Percentiles rank a stretch among this genome's conserved stretches.
Evolutionary conservation across 1,140 invertebrate genomes (phyloP).

Genomic region (Eriocheir sinensis): DNA sequence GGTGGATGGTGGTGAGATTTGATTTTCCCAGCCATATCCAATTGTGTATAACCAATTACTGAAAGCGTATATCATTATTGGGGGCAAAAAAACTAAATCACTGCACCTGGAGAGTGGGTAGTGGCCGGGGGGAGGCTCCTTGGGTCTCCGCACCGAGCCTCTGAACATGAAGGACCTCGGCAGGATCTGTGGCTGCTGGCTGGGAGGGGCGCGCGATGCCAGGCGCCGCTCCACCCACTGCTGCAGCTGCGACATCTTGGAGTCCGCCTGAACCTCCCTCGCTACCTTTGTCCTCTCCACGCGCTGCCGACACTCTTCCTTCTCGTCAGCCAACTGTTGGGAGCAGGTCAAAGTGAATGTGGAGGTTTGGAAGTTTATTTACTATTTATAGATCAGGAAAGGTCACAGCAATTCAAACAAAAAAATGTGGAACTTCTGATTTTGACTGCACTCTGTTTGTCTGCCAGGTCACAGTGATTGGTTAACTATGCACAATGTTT

Average conservation of each 20-base stretch:
- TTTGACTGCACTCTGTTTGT: too few species aligned
- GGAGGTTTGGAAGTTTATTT: not conserved
- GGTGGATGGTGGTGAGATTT: too few species aligned
- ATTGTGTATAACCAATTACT: too few species aligned
- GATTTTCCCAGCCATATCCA: too few species aligned
- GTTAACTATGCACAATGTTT: too few species aligned
- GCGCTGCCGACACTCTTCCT: slow-evolving; percentile 80
- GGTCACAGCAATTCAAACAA: too few species aligned
- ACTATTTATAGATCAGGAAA: not conserved
- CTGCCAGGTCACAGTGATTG: too few species aligned
- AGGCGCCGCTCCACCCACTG: slow-evolving; percentile 84
- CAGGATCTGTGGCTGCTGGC: slow-evolving; percentile 26
- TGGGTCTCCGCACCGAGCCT: slow-evolving; percentile 60
- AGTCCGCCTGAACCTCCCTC: slow-evolving; percentile 86
- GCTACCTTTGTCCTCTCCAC: slow-evolving; percentile 84
- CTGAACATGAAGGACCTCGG: slow-evolving; percentile 62
- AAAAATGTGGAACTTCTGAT: too few species aligned
- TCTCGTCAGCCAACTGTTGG: slow-evolving; percentile 70
- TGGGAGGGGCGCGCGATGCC: slow-evolving; percentile 48
- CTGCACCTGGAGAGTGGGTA: slow-evolving; percentile 71
- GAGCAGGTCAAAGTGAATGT: not conserved
- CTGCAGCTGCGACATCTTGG: slow-evolving; percentile 86
- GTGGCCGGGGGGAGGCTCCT: slow-evolving; percentile 67
- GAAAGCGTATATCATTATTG: not conserved
- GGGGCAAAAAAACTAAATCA: not conserved